Evolutionary conservation across 2,888 invertebrate species (phyloP).

Genomic region (Drosophila multiciliata): DNA sequence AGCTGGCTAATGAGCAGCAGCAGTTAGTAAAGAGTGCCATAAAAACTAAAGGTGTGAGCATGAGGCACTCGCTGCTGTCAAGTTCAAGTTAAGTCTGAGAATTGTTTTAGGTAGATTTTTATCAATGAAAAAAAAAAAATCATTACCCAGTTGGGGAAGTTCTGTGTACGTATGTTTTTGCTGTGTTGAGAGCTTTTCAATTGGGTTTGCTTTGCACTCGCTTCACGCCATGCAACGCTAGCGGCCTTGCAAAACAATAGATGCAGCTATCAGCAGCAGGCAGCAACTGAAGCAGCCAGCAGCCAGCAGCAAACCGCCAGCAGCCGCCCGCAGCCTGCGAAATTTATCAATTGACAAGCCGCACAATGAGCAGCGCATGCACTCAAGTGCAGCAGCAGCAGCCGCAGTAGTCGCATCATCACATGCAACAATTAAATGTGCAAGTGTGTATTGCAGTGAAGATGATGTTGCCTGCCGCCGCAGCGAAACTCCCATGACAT

Average conservation of each 20-base stretch:
- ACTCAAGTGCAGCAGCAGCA: constrained; percentile 48
- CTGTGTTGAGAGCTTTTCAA: constrained; percentile 32
- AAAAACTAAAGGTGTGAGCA: constrained; percentile 60
- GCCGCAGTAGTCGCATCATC: constrained; percentile 26
- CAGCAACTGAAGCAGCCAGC: constrained; percentile 20
- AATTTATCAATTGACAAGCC: constrained; percentile 75
- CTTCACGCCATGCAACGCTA: constrained; percentile 75
- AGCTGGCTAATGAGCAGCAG: constrained; percentile 54
- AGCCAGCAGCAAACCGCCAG: constrained; percentile 18
- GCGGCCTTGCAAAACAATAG: constrained; percentile 80
- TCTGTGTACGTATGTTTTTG: constrained; percentile 10
- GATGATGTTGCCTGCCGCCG: constrained; percentile 48
- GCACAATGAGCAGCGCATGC: constrained; percentile 60
- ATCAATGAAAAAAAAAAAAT: constrained; percentile 23
- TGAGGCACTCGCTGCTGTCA: constrained; percentile 58
- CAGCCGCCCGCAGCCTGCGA: constrained; percentile 37
- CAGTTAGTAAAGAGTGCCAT: constrained; percentile 37
- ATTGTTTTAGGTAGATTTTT: constrained; percentile 63
- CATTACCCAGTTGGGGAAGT: constrained; percentile 12
- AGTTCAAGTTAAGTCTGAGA: constrained; percentile 73
- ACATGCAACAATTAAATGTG: constrained; percentile 70
- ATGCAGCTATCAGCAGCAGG: constrained; percentile 51
- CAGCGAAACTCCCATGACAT: constrained; percentile 78
- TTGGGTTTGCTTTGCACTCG: constrained; percentile 37
- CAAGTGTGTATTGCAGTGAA: constrained; percentile 40